Percentiles rank a stretch among this genome's conserved stretches.
Evolutionary conservation across 2,888 invertebrate genomes (phyloP).

Genomic region (Clistopyga incitator): DNA sequence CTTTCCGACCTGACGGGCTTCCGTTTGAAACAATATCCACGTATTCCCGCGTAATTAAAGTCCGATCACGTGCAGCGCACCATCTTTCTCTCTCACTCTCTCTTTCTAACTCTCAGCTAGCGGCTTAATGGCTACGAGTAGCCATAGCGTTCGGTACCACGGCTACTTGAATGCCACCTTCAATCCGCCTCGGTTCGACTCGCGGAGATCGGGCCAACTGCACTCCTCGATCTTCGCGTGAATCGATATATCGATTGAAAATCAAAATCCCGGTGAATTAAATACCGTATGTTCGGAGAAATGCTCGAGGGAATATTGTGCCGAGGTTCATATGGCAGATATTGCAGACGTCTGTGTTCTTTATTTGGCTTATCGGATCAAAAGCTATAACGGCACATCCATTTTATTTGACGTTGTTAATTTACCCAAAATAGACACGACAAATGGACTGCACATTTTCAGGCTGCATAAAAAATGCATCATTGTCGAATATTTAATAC

Average conservation of each 20-base stretch:
- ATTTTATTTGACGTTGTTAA: not conserved
- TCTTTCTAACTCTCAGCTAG: conserved; percentile 12
- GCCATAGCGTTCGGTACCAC: not conserved
- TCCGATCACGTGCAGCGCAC: conserved; percentile 62
- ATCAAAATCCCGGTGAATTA: not conserved
- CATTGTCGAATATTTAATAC: too few relatives aligned
- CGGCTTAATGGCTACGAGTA: conserved; percentile 1
- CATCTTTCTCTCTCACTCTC: conserved; percentile 26
- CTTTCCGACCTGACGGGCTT: conserved; percentile 51
- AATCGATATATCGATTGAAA: not conserved
- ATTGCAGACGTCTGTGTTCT: too few relatives aligned
- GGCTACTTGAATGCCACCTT: conserved; percentile 21
- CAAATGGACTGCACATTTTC: too few relatives aligned
- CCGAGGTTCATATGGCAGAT: too few relatives aligned
- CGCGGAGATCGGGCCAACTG: not conserved
- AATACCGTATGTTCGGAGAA: not conserved
- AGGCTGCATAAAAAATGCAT: too few relatives aligned
- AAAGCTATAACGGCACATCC: too few relatives aligned
- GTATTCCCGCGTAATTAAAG: conserved; percentile 60
- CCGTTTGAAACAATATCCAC: conserved; percentile 65
- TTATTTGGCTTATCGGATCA: too few relatives aligned
- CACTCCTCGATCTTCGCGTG: conserved; percentile 9
- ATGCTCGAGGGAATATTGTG: not conserved
- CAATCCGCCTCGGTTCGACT: not conserved
- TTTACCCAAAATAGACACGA: not conserved